These are phyloP conservation scores for Paracyprichromis sp. DNA, from an alignment of 2,113 vertebrate genomes.

Conservation along the genomic window DNA sequence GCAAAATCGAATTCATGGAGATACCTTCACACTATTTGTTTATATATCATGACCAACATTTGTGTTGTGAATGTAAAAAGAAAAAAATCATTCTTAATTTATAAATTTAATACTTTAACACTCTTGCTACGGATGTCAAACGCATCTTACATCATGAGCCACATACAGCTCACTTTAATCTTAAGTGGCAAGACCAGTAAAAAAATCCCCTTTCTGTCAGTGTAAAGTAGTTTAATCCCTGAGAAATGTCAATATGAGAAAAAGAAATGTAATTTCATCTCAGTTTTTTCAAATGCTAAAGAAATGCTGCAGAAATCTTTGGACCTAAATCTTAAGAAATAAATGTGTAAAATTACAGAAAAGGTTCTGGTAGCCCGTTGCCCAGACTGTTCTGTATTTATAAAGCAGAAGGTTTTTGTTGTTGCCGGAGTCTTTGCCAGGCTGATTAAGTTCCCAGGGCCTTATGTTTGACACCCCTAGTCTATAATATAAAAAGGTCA, in stretches of 20 bases:
- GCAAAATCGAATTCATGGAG: background rate
- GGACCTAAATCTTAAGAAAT: background rate
- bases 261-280: background rate
- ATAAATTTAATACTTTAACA: background rate
- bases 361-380: background rate
- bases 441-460: background rate
- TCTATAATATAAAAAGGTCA: background rate
- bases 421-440: background rate
- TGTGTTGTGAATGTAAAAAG: background rate
- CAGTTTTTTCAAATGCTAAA: background rate
- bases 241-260: background rate
- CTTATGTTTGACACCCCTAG: background rate
- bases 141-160: background rate
- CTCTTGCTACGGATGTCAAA: background rate
- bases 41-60: background rate
- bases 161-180: background rate
- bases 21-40: background rate
- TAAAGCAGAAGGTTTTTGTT: background rate
- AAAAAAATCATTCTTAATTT: background rate
- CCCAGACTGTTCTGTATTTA: background rate
- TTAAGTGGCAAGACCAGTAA: background rate
- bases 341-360: background rate
- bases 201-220: background rate
- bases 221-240: background rate
- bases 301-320: background rate